Percentiles rank a stretch among this genome's conserved stretches.
phyloP scores from a whole-genome alignment of 2,113 vertebrate species.

The Anhinga anhinga region DNA sequence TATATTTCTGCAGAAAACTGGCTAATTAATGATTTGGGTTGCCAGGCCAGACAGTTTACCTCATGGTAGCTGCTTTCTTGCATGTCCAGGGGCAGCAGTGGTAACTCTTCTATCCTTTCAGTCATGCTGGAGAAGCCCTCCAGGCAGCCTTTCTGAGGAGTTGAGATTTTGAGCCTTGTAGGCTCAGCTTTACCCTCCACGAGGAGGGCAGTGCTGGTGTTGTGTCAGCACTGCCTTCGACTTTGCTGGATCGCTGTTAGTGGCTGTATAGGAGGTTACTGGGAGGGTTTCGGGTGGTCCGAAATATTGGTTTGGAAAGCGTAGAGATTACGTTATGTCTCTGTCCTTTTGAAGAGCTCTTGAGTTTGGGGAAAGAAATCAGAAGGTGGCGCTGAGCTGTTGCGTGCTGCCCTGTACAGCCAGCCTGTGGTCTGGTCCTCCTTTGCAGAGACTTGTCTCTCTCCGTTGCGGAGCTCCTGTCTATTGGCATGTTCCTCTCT shows the following conservation, averaged over 20 bases:
- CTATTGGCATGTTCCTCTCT: neutral
- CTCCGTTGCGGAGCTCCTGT: neutral
- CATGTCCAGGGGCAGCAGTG: neutral
- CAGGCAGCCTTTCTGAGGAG: neutral
- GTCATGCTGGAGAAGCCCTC: neutral
- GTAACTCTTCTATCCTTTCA: neutral
- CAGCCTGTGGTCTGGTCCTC: neutral
- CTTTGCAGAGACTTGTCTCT: fast-evolving
- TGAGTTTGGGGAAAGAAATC: neutral
- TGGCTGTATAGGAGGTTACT: neutral
- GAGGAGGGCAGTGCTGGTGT: neutral
- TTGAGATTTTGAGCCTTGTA: neutral
- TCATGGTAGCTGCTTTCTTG: fast-evolving
- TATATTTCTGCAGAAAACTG: neutral
- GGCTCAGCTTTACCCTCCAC: neutral
- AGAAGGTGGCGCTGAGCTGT: neutral
- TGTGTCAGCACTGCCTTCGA: fast-evolving
- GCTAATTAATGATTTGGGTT: neutral
- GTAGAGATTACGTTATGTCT: neutral
- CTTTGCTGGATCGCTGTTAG: neutral
- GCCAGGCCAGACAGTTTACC: neutral
- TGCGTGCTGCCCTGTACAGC: fast-evolving
- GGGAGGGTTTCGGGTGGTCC: neutral
- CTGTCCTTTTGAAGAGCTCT: neutral
- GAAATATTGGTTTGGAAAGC: neutral